phyloP scores from a whole-genome alignment of 2,888 invertebrate species.

The Polyommatus iphigenia region DNA sequence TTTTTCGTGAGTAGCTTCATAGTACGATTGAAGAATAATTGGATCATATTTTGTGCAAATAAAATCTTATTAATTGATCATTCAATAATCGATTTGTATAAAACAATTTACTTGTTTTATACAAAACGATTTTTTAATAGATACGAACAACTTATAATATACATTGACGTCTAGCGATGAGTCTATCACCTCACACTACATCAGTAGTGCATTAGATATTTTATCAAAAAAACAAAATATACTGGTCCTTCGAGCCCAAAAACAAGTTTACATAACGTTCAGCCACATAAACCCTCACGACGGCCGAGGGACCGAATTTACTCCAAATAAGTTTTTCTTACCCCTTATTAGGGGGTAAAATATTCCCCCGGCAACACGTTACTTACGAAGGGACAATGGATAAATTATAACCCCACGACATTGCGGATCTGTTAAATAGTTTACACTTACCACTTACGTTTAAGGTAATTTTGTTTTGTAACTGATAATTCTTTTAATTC shows the following conservation, averaged over 20 bases:
- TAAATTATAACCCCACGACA: constrained; percentile 17
- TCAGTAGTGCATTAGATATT: neutral
- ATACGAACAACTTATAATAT: no score
- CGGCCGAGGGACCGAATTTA: constrained; percentile 27
- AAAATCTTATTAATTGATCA: no score
- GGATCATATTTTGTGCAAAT: no score
- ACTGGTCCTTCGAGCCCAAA: neutral
- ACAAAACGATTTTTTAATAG: no score
- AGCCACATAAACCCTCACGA: constrained; percentile 12
- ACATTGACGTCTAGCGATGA: no score
- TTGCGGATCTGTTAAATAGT: neutral
- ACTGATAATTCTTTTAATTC: no score
- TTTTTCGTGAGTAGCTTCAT: no score
- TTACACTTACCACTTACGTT: neutral
- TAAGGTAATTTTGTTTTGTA: no score
- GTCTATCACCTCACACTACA: neutral
- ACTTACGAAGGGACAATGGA: constrained; percentile 5
- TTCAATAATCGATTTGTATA: no score
- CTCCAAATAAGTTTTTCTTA: constrained; percentile 35
- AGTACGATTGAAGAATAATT: no score
- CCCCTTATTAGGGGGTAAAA: constrained; percentile 33
- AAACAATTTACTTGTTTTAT: no score
- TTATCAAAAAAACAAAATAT: neutral
- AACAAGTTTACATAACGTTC: constrained; percentile 7
- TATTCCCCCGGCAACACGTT: constrained; percentile 28